Percentiles rank a stretch among this genome's conserved stretches.
phyloP scores from a whole-genome alignment of 2,888 invertebrate genomes.

The Octodonta nipae region DNA sequence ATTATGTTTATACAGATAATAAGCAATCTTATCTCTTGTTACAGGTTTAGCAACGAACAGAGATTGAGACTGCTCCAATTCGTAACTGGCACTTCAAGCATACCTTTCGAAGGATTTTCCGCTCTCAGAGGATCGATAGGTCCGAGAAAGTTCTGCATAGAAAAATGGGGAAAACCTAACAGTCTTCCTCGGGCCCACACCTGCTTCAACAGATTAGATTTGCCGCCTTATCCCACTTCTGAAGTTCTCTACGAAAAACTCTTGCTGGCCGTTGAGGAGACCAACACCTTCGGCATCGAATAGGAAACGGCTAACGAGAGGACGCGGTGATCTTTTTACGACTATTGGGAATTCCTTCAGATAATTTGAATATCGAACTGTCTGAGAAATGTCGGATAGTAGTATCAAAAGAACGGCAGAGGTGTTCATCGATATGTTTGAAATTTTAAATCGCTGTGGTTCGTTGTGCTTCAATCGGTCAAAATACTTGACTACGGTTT shows the following conservation, averaged over 20 bases:
- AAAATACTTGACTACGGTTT: too few species aligned
- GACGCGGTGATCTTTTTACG: too few species aligned
- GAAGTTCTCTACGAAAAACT: conserved; percentile 85
- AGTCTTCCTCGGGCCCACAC: conserved; percentile 92
- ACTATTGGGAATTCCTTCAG: too few species aligned
- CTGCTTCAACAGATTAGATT: conserved; percentile 92
- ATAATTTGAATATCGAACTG: too few species aligned
- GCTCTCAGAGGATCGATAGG: conserved; percentile 91
- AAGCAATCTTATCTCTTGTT: too few species aligned
- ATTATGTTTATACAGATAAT: too few species aligned
- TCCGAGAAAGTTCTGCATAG: conserved; percentile 88
- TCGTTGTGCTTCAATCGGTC: too few species aligned
- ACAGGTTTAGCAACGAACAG: conserved; percentile 84
- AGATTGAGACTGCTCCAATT: conserved; percentile 84
- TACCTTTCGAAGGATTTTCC: conserved; percentile 94
- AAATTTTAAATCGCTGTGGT: too few species aligned
- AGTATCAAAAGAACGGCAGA: too few species aligned
- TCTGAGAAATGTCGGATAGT: too few species aligned
- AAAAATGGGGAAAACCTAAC: conserved; percentile 92
- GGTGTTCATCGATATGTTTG: too few species aligned
- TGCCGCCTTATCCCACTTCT: conserved; percentile 89
- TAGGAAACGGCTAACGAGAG: too few species aligned
- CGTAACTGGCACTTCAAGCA: conserved; percentile 94
- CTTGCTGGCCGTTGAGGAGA: conserved; percentile 86
- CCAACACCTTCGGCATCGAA: conserved; percentile 92